Evolutionary conservation across 1,140 invertebrate genomes (phyloP), one percentile per base, ranked within the genome.

Genomic region (Heliconius eleuchia): DNA sequence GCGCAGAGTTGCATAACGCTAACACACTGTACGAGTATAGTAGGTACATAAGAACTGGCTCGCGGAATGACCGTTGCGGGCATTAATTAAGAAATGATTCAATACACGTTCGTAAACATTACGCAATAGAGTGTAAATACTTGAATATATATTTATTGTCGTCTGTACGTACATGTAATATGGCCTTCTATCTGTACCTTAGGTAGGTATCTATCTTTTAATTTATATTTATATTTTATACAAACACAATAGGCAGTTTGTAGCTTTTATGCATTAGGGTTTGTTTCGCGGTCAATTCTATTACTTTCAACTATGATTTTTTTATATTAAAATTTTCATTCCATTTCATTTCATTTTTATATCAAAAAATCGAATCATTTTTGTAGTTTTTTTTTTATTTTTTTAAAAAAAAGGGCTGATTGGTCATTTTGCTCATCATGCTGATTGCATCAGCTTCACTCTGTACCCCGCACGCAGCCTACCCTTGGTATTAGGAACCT

Each of bases 71-170:
- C 60, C 60, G 27, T 66, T 30, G 60, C 27, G 27, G 11, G 27
- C 60, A 66, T 66, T 30, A 66, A 66, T 66, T 66, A 30, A 57
- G 60, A 66, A 66, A 66, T 30, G 60, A 66, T 71, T 76, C 74
- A 42, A 70, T 70, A 34, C 74, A 76, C 74, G 74, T 50, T 76
- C 70, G 60, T 71, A 34, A 71, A 70, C 60, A 75, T 75, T 52
- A 74, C 73, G 27, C 34, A 70, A 60, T 70, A 27, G 46, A n/a
- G 37, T 71, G 60, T 30, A 66, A 66, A 66, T 66, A 13, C 27
- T 66, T 73, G 46, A 73, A 13, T 55, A 16, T 60, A 66, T 42
- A 55, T 78, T 42, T 73, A 27, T 71, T n/a, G n/a, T 8, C 6
- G 4, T 27, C 72, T 57, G 52, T 16, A 55, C 39, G 39, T 3